Evolutionary conservation across 2,888 invertebrate species (phyloP).

Genomic region (Tricholauxania praeusta): DNA sequence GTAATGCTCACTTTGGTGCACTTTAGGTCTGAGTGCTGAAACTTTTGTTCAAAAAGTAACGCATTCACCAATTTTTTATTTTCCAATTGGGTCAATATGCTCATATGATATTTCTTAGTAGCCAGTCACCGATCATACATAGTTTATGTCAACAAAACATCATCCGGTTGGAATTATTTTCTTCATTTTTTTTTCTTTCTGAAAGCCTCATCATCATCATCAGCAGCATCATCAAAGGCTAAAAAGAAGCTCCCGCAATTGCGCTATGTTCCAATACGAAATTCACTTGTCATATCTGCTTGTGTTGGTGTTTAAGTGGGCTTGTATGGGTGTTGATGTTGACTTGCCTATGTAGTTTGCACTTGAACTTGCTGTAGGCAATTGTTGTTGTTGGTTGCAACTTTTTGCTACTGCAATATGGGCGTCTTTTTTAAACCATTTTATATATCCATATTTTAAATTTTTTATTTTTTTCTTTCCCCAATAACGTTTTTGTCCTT

Average conservation of each 20-base stretch:
- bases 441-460: conserved; percentile 3
- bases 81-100: background rate
- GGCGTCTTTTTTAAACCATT: conserved; percentile 43
- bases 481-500: background rate
- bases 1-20: background rate
- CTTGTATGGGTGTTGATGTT: conserved; percentile 17
- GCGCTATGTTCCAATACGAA: background rate
- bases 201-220: conserved; percentile 37
- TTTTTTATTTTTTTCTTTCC: conserved; percentile 15
- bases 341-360: conserved; percentile 49
- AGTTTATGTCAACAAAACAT: conserved; percentile 64
- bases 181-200: conserved; percentile 38
- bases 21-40: no score
- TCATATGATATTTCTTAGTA: conserved; percentile 44
- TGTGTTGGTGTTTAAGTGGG: background rate
- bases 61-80: background rate
- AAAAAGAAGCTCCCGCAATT: conserved; percentile 37
- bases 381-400: conserved; percentile 39
- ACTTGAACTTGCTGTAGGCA: conserved; percentile 53
- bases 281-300: background rate
- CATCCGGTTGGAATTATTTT: conserved; percentile 51
- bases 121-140: conserved; percentile 49
- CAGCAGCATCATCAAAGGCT: conserved; percentile 39
- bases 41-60: no score
- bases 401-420: conserved; percentile 49